phyloP scores from a whole-genome alignment of 2,888 invertebrate genomes.

The Papilio protenor region DNA sequence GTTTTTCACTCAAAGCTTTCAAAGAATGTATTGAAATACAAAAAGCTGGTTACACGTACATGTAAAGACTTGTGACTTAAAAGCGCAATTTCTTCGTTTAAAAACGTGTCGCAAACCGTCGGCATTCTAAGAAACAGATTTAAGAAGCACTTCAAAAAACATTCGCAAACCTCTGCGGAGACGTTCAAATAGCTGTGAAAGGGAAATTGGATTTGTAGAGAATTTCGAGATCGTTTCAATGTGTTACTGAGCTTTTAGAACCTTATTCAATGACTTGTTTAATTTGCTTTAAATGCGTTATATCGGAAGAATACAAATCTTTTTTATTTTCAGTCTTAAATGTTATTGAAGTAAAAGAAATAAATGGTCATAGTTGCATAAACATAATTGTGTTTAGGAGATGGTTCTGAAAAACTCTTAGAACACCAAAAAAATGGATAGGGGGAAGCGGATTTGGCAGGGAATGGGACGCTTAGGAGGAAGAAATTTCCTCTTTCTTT shows the following conservation, averaged over 20 bases:
- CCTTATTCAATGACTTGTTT: conserved; percentile 11
- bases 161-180: conserved; percentile 25
- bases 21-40: neutral
- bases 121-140: conserved; percentile 21
- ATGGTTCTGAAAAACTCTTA: neutral
- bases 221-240: conserved; percentile 29
- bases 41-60: neutral
- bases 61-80: neutral
- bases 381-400: neutral
- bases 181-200: conserved; percentile 26
- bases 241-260: conserved; percentile 18
- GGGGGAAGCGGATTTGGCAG: too few species aligned
- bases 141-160: conserved; percentile 19
- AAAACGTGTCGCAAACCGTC: conserved; percentile 3
- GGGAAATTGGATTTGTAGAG: conserved; percentile 33
- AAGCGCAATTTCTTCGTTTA: conserved; percentile 20
- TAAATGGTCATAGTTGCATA: neutral
- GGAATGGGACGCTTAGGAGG: too few species aligned
- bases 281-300: neutral
- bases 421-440: neutral
- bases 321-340: neutral
- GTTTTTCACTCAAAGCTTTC: neutral
- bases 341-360: neutral
- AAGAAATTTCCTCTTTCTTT: too few species aligned
- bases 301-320: conserved; percentile 2